Evolutionary conservation across 2,113 vertebrate species (phyloP).

Genomic region (Pitta sordida): DNA sequence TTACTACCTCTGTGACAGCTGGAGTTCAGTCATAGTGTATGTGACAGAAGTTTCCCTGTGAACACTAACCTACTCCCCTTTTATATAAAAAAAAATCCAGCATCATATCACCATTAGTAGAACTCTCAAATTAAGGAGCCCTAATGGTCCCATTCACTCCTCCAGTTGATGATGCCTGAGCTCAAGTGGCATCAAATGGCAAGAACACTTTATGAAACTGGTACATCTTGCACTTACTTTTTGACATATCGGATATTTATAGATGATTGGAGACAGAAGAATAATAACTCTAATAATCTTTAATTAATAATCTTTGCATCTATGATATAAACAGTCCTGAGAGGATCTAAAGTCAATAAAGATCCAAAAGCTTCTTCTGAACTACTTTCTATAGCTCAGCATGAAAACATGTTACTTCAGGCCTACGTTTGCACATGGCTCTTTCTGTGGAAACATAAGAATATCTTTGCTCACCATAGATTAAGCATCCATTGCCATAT

Average conservation of each 20-base stretch:
- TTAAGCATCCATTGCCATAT: neutral
- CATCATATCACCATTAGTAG: neutral
- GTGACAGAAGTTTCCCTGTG: fast-evolving
- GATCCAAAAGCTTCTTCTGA: neutral
- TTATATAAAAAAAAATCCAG: neutral
- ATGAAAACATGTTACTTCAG: neutral
- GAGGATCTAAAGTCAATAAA: neutral
- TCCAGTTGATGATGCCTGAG: neutral
- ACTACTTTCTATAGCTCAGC: neutral
- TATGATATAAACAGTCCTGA: neutral
- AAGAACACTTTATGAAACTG: neutral
- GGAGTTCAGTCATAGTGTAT: neutral
- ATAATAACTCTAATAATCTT: neutral
- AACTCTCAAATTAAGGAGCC: neutral
- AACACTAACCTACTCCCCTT: neutral
- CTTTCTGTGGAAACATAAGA: neutral
- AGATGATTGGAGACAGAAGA: neutral
- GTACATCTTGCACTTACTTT: neutral
- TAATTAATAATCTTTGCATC: neutral
- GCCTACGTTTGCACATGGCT: neutral
- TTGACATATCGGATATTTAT: fast-evolving
- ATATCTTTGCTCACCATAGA: neutral
- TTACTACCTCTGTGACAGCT: neutral
- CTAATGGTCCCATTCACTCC: neutral
- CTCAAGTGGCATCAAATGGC: neutral